phyloP scores from a whole-genome alignment of 2,888 invertebrate genomes.

The Acanthoscelides obtectus region DNA sequence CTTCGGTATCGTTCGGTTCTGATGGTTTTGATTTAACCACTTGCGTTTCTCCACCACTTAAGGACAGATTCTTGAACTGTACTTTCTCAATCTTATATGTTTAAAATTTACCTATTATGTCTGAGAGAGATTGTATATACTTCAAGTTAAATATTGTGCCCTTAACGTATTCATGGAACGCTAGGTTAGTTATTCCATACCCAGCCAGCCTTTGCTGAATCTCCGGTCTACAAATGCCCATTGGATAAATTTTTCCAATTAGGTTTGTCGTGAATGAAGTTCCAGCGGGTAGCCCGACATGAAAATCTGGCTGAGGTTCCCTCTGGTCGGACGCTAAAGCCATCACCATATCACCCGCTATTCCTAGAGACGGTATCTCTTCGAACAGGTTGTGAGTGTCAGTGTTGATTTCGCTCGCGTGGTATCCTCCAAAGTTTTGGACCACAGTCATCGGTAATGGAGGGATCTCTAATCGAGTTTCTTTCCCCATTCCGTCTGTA shows the following conservation, averaged over 20 bases:
- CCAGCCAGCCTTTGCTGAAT: no score
- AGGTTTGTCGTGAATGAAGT: not conserved
- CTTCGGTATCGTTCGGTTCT: conserved; percentile 14
- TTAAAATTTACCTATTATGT: not conserved
- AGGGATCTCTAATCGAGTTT: not conserved
- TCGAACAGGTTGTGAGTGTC: conserved; percentile 15
- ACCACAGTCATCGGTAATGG: conserved; percentile 1
- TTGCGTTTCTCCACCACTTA: conserved; percentile 28
- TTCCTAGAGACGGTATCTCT: conserved; percentile 25
- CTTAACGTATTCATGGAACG: conserved; percentile 19
- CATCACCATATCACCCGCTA: not conserved
- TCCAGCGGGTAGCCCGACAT: not conserved
- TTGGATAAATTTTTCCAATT: not conserved
- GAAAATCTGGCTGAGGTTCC: not conserved
- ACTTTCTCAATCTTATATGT: conserved; percentile 24
- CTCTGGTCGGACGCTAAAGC: not conserved
- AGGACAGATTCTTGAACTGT: conserved; percentile 17
- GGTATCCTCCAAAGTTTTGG: conserved; percentile 21
- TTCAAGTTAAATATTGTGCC: conserved; percentile 19
- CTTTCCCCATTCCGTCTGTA: not conserved
- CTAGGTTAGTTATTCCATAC: not conserved
- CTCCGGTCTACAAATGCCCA: not conserved
- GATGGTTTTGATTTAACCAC: conserved; percentile 15
- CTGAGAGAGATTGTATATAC: conserved; percentile 3
- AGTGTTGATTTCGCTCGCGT: not conserved